phyloP scores from a whole-genome alignment of 2,888 invertebrate species.

The Norana najaformis region DNA sequence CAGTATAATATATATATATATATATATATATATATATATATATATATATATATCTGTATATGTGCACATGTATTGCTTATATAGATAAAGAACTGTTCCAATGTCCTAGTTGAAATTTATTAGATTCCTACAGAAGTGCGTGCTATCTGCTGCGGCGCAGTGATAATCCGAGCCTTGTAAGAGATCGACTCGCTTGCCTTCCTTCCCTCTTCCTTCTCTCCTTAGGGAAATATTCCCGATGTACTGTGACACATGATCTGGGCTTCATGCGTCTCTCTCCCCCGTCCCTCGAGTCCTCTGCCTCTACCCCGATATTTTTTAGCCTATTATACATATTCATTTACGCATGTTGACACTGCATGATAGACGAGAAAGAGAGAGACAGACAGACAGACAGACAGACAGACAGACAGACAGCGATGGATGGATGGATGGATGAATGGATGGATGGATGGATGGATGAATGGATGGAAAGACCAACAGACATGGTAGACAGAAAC shows the following conservation, averaged over 20 bases:
- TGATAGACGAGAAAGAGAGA: too few species aligned
- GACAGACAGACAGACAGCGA: too few species aligned
- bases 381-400: too few species aligned
- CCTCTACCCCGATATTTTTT: not conserved
- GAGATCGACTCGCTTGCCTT: not conserved
- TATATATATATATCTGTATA: not conserved
- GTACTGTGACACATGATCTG: not conserved
- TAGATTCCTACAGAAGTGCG: not conserved
- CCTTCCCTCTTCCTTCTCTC: not conserved
- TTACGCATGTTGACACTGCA: too few species aligned
- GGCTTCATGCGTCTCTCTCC: not conserved
- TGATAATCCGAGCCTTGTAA: not conserved
- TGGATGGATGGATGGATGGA: too few species aligned
- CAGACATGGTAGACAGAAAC: too few species aligned
- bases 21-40: not conserved
- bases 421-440: too few species aligned
- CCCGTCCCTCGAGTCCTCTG: not conserved
- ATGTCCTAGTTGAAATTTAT: not conserved
- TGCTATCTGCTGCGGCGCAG: not conserved
- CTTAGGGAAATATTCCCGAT: constrained; percentile 13
- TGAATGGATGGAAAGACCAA: too few species aligned
- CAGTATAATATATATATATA: too few species aligned
- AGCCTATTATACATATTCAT: not conserved
- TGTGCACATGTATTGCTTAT: not conserved
- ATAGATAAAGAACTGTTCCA: not conserved